phyloP scores from a whole-genome alignment of 1,140 invertebrate species.

The Acromyrmex echinatior region DNA sequence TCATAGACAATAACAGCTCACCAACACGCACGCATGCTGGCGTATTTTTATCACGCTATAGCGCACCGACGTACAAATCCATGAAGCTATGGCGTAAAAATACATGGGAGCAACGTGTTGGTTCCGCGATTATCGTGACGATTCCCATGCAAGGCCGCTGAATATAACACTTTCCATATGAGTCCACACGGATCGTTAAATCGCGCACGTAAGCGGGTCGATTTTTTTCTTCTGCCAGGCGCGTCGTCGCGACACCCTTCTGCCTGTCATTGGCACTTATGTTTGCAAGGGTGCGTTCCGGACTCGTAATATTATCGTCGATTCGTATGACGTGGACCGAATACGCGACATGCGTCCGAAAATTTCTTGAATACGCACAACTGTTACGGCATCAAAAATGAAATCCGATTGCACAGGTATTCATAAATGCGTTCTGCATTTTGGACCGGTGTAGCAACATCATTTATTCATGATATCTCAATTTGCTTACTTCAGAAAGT shows the following conservation, averaged over 20 bases:
- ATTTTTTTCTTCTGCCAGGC: slow-evolving; percentile 14
- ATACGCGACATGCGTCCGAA: neutral
- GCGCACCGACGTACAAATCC: slow-evolving; percentile 19
- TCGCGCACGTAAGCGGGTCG: slow-evolving; percentile 42
- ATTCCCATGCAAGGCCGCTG: slow-evolving; percentile 40
- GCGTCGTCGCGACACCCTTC: slow-evolving; percentile 23
- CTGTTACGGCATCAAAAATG: neutral
- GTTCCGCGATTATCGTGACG: slow-evolving; percentile 32
- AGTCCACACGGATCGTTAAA: slow-evolving; percentile 41
- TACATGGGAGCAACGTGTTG: slow-evolving; percentile 40
- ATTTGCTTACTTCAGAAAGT: neutral
- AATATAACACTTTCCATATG: slow-evolving; percentile 31
- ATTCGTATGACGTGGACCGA: neutral
- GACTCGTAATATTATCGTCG: slow-evolving; percentile 18
- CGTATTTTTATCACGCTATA: slow-evolving; percentile 63
- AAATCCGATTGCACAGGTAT: neutral
- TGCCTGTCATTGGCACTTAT: slow-evolving; percentile 2
- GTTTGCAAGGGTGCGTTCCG: neutral
- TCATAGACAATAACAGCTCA: slow-evolving; percentile 73
- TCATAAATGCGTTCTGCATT: slow-evolving; percentile 9
- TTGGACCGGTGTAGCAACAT: neutral
- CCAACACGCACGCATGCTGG: slow-evolving; percentile 49
- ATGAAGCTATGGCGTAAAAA: slow-evolving; percentile 26
- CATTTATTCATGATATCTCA: neutral
- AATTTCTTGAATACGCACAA: neutral